A percentile compares a stretch with the other conserved stretches of the same genome.
Evolutionary conservation across 2,113 vertebrate species (phyloP).

Genomic region (Xerus inauris): DNA sequence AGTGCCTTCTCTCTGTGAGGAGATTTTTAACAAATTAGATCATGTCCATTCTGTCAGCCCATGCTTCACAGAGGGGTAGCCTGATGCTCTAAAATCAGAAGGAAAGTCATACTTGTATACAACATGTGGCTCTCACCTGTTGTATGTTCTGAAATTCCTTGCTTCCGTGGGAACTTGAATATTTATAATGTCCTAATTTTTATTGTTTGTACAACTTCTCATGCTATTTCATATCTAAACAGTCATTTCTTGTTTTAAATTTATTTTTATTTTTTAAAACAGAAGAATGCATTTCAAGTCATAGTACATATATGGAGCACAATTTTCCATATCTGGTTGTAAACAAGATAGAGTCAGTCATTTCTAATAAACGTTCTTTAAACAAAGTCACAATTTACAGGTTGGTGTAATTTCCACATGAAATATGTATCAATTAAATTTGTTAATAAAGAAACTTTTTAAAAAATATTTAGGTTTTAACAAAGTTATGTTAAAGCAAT

Average conservation of each 20-base stretch:
- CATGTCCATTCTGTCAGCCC: not conserved
- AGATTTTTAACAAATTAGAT: not conserved
- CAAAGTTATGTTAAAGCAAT: constrained; percentile 46
- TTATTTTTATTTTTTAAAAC: no score
- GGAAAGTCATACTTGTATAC: not conserved
- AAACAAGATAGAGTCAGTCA: no score
- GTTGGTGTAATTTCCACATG: not conserved
- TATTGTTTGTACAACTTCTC: not conserved
- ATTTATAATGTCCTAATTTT: constrained; percentile 9
- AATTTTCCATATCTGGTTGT: no score
- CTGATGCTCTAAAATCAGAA: not conserved
- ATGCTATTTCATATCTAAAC: not conserved
- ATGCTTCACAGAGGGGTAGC: not conserved
- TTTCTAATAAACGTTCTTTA: not conserved
- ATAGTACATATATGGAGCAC: no score
- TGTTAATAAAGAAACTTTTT: not conserved
- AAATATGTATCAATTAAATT: not conserved
- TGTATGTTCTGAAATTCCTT: not conserved
- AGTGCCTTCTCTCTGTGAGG: not conserved
- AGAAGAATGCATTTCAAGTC: no score
- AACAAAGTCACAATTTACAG: not conserved
- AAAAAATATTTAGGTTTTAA: constrained; percentile 2
- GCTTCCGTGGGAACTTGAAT: not conserved
- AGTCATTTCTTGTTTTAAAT: not conserved
- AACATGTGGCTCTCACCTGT: not conserved